Conservation (phyloP, 2,888 invertebrate genomes). For the Drosophila cognata region DNA sequence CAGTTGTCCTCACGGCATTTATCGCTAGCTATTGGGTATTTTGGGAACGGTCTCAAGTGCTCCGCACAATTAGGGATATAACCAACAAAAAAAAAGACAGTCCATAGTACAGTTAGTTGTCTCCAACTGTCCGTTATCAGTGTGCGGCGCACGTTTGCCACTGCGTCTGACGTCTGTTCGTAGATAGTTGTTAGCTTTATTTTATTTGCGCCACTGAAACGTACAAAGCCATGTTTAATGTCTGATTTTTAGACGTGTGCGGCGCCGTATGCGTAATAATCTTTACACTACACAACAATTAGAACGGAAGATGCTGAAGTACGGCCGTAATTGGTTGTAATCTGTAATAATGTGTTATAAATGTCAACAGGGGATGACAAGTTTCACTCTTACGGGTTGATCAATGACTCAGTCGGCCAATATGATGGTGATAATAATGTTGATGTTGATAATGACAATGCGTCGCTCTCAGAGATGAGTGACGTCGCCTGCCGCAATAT, state of each 20-base stretch:
- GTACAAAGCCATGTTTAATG: conserved; percentile 35
- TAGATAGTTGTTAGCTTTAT: conserved; percentile 37
- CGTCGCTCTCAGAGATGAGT: conserved; percentile 15
- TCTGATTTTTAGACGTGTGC: conserved; percentile 46
- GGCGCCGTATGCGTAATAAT: conserved; percentile 62
- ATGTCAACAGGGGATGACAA: conserved; percentile 28
- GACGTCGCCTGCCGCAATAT: conserved; percentile 54
- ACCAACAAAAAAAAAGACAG: not conserved
- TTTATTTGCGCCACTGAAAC: conserved; percentile 35
- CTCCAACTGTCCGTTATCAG: conserved; percentile 23
- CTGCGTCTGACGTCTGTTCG: conserved; percentile 32
- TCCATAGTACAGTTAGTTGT: not conserved
- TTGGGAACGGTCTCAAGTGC: conserved; percentile 32
- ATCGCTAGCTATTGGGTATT: conserved; percentile 16
- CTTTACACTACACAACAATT: conserved; percentile 10
- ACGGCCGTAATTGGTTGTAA: conserved; percentile 21
- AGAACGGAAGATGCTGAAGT: conserved; percentile 23
- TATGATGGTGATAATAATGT: conserved; percentile 8
- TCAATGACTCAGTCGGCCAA: conserved; percentile 41
- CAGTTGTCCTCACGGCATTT: conserved; percentile 29
- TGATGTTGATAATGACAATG: conserved; percentile 7
- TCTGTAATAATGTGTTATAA: conserved; percentile 22
- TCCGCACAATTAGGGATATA: conserved; percentile 49
- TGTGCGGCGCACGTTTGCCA: conserved; percentile 31
- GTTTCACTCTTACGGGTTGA: conserved; percentile 12